A percentile compares a stretch with the other conserved stretches of the same genome.
These are phyloP conservation scores for Tragelaphus imberbis DNA, from an alignment of 2,113 vertebrate genomes.

Conservation along the genomic window DNA sequence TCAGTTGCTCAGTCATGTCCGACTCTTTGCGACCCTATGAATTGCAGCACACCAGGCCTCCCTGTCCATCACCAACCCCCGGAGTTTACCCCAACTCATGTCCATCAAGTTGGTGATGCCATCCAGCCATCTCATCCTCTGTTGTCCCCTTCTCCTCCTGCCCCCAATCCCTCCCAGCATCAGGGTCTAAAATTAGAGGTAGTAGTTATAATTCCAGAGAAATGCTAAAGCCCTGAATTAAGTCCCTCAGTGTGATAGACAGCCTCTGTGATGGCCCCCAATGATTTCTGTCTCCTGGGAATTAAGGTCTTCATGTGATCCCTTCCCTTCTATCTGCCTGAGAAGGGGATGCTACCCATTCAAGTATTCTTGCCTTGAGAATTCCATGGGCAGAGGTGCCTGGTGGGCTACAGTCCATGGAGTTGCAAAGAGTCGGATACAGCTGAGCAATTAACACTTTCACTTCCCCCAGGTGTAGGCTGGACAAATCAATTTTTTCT, in stretches of 20 bases:
- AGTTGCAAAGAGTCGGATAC: not conserved
- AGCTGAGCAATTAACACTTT: not conserved
- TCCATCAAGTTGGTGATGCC: too few species aligned
- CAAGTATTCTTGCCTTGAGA: not conserved
- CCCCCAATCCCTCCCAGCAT: too few species aligned
- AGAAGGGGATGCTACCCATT: not conserved
- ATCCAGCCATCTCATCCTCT: too few species aligned
- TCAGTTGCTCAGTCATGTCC: accelerated
- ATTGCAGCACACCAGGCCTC: accelerated
- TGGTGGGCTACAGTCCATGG: not conserved
- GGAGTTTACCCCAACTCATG: too few species aligned
- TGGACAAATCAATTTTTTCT: not conserved
- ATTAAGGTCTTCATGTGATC: not conserved
- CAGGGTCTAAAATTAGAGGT: too few species aligned
- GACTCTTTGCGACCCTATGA: too few species aligned
- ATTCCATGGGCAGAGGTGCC: not conserved
- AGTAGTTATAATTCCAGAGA: not conserved
- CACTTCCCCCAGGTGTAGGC: not conserved
- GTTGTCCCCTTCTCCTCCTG: too few species aligned
- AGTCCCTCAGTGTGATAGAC: not conserved
- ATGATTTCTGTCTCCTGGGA: not conserved
- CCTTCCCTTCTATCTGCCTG: not conserved
- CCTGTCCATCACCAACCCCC: too few species aligned
- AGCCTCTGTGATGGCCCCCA: not conserved
- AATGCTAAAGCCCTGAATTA: not conserved